These are phyloP conservation scores for Cephalopterus ornatus DNA, from an alignment of 2,113 vertebrate species.

Conservation along the genomic window DNA sequence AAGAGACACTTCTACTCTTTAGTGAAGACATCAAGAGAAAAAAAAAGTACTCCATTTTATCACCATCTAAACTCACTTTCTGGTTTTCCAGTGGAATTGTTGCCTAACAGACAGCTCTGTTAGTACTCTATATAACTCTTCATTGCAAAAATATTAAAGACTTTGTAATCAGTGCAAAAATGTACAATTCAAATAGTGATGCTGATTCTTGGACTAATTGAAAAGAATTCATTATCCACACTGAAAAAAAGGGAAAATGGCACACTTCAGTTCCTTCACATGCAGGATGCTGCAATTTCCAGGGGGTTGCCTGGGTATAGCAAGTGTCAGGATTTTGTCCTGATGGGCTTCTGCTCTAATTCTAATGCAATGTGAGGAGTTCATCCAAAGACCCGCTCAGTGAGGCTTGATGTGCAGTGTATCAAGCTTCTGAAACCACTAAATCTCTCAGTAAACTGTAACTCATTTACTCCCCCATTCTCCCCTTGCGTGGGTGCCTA, in stretches of 20 bases:
- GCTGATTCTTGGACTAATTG: neutral
- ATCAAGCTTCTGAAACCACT: neutral
- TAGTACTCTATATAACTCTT: neutral
- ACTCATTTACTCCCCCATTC: neutral
- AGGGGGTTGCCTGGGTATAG: neutral
- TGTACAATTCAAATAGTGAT: neutral
- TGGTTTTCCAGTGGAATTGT: neutral
- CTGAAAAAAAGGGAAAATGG: neutral
- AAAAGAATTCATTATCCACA: neutral
- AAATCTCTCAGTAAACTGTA: neutral
- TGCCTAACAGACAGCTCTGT: neutral
- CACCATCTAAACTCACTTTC: neutral
- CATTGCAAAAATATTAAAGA: neutral
- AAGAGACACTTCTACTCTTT: neutral
- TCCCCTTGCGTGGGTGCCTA: accelerated
- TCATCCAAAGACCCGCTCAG: neutral
- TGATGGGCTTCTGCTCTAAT: neutral
- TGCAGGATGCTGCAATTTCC: neutral
- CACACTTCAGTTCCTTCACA: neutral
- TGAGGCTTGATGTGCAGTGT: accelerated
- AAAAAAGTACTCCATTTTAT: neutral
- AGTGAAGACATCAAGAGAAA: neutral
- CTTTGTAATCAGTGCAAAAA: neutral
- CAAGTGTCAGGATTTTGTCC: neutral
- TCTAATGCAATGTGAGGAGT: slow-evolving; percentile 5